A percentile compares a stretch with the other conserved stretches of the same genome.
These are phyloP conservation scores for Taenaris catops DNA, from an alignment of 2,888 invertebrate genomes.

Conservation along the genomic window DNA sequence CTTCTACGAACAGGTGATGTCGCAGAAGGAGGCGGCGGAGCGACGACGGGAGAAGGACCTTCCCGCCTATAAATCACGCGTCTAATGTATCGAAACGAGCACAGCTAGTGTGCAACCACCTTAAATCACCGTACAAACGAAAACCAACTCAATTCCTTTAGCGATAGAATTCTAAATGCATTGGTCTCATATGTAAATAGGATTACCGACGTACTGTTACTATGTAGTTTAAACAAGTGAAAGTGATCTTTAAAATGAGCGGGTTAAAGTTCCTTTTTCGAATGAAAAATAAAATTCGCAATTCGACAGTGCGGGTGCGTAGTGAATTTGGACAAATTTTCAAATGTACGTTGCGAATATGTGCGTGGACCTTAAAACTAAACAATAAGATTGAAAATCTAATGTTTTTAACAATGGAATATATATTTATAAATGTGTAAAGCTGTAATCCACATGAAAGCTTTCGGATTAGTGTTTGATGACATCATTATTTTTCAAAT, in stretches of 20 bases:
- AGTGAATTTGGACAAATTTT: constrained; percentile 18
- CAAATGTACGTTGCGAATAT: background rate
- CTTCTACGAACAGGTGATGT: too few species aligned
- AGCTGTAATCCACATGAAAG: constrained; percentile 77
- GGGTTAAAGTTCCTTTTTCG: constrained; percentile 28
- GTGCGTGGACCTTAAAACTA: constrained; percentile 9
- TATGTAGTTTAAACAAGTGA: too few species aligned
- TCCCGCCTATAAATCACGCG: constrained; percentile 73
- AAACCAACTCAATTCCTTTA: constrained; percentile 26
- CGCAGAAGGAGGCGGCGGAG: too few species aligned
- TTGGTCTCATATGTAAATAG: constrained; percentile 10
- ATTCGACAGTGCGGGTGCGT: constrained; percentile 41
- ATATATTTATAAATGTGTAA: constrained; percentile 28
- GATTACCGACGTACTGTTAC: constrained; percentile 21
- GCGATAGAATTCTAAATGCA: constrained; percentile 9
- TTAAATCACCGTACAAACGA: constrained; percentile 29
- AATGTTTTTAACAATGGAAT: background rate
- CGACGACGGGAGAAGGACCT: too few species aligned
- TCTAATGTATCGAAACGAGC: constrained; percentile 76
- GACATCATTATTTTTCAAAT: constrained; percentile 77
- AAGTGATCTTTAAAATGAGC: constrained; percentile 15
- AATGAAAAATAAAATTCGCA: too few species aligned
- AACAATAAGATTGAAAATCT: constrained; percentile 28
- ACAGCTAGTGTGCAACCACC: constrained; percentile 47
- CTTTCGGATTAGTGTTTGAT: constrained; percentile 79